Evolutionary conservation across 2,888 invertebrate species (phyloP).

Genomic region (Belgica antarctica): DNA sequence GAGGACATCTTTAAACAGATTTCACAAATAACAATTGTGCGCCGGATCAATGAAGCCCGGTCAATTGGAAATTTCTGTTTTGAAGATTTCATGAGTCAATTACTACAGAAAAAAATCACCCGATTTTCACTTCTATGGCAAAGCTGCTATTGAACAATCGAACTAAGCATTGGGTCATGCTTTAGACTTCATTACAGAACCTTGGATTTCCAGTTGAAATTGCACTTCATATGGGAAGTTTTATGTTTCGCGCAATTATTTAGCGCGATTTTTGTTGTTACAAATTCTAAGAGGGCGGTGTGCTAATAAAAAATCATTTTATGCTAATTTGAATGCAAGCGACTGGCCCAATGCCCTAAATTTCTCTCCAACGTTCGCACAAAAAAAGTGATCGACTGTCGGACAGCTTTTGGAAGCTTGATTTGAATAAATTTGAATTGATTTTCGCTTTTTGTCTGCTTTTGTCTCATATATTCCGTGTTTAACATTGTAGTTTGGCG

Average conservation of each 20-base stretch:
- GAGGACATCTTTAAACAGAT: no score
- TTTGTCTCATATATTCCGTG: background rate
- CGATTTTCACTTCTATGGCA: no score
- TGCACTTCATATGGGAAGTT: slow-evolving; percentile 3
- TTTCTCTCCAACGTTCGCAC: slow-evolving; percentile 19
- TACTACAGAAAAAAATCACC: no score
- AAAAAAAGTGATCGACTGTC: background rate
- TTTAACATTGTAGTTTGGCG: slow-evolving; percentile 6
- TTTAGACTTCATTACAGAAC: slow-evolving; percentile 7
- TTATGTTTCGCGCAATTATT: background rate
- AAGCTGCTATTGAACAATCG: no score
- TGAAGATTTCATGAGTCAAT: no score
- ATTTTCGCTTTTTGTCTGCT: slow-evolving; percentile 12
- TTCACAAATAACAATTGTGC: background rate
- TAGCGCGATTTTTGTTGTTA: slow-evolving; percentile 2
- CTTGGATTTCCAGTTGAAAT: background rate
- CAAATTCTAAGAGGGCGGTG: slow-evolving; percentile 11
- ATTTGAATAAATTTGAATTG: slow-evolving; percentile 37
- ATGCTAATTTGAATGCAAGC: background rate
- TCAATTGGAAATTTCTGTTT: background rate
- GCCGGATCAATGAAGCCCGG: background rate
- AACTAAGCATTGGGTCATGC: slow-evolving; percentile 14
- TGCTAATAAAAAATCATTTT: background rate
- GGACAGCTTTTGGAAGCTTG: background rate
- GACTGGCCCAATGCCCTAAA: slow-evolving; percentile 36